phyloP scores from a whole-genome alignment of 2,888 invertebrate species.

The Andrena chrysosceles region DNA sequence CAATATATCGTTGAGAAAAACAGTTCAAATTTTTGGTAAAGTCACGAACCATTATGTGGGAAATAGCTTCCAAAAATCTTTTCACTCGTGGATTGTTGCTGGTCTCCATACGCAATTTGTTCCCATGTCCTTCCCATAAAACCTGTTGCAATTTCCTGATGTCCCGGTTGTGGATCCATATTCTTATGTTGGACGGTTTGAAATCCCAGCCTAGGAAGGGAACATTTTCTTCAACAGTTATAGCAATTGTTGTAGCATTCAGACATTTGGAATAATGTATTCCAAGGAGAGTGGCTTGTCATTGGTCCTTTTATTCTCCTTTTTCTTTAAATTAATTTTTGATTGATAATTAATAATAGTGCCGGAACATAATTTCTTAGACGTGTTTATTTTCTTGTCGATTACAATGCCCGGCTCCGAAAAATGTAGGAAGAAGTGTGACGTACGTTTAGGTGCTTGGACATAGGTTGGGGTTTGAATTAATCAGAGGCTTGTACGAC shows the following conservation, averaged over 20 bases:
- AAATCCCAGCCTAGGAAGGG: conserved; percentile 89
- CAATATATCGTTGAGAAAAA: not conserved
- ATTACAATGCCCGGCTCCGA: not conserved
- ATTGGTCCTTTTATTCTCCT: not conserved
- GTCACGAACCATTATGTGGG: conserved; percentile 92
- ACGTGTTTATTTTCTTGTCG: not conserved
- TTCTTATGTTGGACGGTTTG: conserved; percentile 95
- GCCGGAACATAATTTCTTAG: not conserved
- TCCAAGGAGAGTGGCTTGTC: not conserved
- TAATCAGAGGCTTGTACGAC: not conserved
- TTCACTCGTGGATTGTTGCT: conserved; percentile 93
- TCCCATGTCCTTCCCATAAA: conserved; percentile 96
- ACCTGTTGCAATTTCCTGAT: conserved; percentile 94
- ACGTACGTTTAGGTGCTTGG: not conserved
- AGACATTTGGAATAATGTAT: not conserved
- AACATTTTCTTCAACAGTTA: not conserved
- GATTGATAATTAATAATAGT: not conserved
- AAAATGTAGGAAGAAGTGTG: not conserved
- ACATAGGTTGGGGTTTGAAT: not conserved
- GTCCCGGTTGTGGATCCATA: conserved; percentile 98
- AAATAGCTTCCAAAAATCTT: conserved; percentile 96
- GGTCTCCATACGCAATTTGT: conserved; percentile 92
- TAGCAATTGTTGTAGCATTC: not conserved
- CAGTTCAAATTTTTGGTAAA: not conserved
- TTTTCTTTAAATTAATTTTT: not conserved